Evolutionary conservation across 2,113 vertebrate genomes (phyloP).

Genomic region (Ammodytes marinus): DNA sequence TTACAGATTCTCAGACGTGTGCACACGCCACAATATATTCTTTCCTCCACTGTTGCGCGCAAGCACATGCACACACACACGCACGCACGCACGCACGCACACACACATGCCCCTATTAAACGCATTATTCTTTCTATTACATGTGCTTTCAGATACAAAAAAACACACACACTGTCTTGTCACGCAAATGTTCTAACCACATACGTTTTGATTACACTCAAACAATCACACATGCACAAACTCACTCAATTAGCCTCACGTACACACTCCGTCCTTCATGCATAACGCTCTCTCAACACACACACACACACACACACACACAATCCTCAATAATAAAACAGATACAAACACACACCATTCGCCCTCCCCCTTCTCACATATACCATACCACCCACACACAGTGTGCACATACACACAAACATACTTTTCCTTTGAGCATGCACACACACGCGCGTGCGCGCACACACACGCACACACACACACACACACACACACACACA

Average conservation of each 20-base stretch:
- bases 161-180: conserved; percentile 51
- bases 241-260: conserved; percentile 58
- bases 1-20: conserved; percentile 59
- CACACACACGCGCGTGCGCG: conserved; percentile 22
- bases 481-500: conserved; percentile 38
- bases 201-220: conserved; percentile 55
- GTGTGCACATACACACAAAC: conserved; percentile 51
- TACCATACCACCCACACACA: conserved; percentile 77
- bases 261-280: conserved; percentile 67
- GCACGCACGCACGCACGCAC: conserved; percentile 42
- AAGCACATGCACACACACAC: conserved; percentile 20
- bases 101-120: conserved; percentile 47
- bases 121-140: conserved; percentile 61
- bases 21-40: conserved; percentile 59
- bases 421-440: conserved; percentile 60
- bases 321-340: conserved; percentile 73
- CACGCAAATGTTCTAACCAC: conserved; percentile 62
- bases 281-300: conserved; percentile 40
- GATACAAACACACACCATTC: conserved; percentile 65
- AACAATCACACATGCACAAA: conserved; percentile 50
- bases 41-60: conserved; percentile 25
- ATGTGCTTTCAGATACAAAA: conserved; percentile 29
- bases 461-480: conserved; percentile 13
- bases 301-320: conserved; percentile 65
- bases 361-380: conserved; percentile 54